phyloP scores from a whole-genome alignment of 2,888 invertebrate genomes.

The Tanytarsus gracilentus region DNA sequence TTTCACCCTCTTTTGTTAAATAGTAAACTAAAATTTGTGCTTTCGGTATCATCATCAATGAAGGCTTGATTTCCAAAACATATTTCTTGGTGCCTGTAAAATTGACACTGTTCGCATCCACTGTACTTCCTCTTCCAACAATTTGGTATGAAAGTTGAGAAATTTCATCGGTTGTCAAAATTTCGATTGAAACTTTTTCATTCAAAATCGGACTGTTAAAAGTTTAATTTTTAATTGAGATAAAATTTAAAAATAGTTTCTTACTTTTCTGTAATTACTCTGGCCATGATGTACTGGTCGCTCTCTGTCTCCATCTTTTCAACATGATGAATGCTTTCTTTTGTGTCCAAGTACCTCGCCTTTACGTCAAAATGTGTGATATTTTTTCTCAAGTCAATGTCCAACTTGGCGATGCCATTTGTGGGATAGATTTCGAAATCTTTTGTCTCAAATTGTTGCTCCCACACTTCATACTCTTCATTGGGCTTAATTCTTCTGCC shows the following conservation, averaged over 20 bases:
- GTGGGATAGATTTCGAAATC: too few relatives aligned
- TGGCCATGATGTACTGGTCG: slow-evolving; percentile 50
- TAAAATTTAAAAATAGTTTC: slow-evolving; percentile 42
- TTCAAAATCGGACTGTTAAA: slow-evolving; percentile 51
- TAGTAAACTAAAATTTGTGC: slow-evolving; percentile 70
- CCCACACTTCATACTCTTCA: too few relatives aligned
- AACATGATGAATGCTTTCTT: slow-evolving; percentile 64
- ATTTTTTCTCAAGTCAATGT: too few relatives aligned
- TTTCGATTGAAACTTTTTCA: slow-evolving; percentile 59
- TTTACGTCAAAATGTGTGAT: slow-evolving; percentile 26
- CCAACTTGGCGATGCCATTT: too few relatives aligned
- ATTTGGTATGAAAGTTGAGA: slow-evolving; percentile 66
- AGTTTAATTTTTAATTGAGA: slow-evolving; percentile 43
- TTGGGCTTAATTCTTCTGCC: too few relatives aligned
- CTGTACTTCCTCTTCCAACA: slow-evolving; percentile 70
- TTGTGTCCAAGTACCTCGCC: slow-evolving; percentile 69
- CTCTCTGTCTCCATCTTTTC: slow-evolving; percentile 59
- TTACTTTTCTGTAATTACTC: slow-evolving; percentile 48
- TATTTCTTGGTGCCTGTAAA: slow-evolving; percentile 46
- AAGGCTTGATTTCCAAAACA: slow-evolving; percentile 60
- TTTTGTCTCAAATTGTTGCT: too few relatives aligned
- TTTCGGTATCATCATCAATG: slow-evolving; percentile 61
- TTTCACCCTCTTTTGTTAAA: slow-evolving; percentile 59
- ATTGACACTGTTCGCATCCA: slow-evolving; percentile 34
- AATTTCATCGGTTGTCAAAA: slow-evolving; percentile 65